A percentile compares a stretch with the other conserved stretches of the same genome.
Conservation (phyloP, 2,113 vertebrate species). For the Tyto alba region DNA sequence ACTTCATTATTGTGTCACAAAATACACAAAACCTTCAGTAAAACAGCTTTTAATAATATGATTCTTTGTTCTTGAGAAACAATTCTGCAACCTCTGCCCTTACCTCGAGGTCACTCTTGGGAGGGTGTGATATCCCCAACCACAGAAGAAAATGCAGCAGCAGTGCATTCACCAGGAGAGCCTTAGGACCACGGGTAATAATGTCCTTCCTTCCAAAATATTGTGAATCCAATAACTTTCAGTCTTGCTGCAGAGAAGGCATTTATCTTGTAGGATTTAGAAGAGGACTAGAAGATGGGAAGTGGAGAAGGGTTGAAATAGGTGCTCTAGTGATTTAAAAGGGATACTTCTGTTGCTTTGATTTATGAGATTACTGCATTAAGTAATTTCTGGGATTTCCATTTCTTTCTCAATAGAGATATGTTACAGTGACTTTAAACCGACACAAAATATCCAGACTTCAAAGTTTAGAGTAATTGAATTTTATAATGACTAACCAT, state of each 20-base stretch:
- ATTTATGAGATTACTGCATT: background rate
- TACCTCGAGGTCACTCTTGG: rapidly evolving
- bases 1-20: background rate
- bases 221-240: background rate
- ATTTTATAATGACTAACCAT: background rate
- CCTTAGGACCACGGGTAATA: background rate
- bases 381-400: background rate
- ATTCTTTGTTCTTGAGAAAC: background rate
- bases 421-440: background rate
- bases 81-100: rapidly evolving
- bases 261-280: background rate
- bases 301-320: background rate
- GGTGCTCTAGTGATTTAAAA: background rate
- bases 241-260: background rate
- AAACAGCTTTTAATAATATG: background rate
- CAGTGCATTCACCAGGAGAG: background rate
- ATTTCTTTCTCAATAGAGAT: background rate
- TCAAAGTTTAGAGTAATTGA: background rate
- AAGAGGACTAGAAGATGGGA: background rate
- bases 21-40: background rate
- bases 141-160: background rate
- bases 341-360: background rate
- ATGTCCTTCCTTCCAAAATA: background rate
- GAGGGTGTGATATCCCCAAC: background rate
- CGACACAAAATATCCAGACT: background rate